phyloP scores from a whole-genome alignment of 2,113 vertebrate genomes.

The Leiothrix lutea region DNA sequence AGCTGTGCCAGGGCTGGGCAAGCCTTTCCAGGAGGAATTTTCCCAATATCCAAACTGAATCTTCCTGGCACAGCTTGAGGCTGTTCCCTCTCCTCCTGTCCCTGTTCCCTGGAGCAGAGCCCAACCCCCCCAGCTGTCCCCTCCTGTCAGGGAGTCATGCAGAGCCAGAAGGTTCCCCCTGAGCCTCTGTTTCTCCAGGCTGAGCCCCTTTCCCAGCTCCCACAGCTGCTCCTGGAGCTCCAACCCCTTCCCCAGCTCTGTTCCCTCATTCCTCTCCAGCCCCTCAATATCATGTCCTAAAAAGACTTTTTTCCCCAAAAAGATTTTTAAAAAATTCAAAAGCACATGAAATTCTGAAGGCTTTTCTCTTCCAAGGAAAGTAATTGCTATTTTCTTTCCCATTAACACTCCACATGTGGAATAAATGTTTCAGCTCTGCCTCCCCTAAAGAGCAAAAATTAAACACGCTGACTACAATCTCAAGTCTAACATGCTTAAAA shows the following conservation, averaged over 20 bases:
- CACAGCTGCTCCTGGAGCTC: rapidly evolving
- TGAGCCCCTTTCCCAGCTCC: background rate
- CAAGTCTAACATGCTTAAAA: background rate
- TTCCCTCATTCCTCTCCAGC: background rate
- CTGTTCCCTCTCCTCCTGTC: rapidly evolving
- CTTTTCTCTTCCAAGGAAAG: background rate
- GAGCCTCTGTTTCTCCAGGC: background rate
- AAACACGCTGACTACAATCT: background rate
- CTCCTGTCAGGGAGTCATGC: background rate
- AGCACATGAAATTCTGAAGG: background rate
- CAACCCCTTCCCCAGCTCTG: rapidly evolving
- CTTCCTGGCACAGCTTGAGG: background rate
- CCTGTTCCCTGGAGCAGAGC: background rate
- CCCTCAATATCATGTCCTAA: background rate
- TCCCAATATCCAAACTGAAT: background rate
- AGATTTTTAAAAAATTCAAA: background rate
- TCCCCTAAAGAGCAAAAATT: background rate
- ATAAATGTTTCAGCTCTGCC: background rate
- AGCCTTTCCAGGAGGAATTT: background rate
- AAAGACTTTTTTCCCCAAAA: background rate
- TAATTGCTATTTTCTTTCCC: background rate
- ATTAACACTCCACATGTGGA: background rate
- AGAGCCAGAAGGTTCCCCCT: background rate
- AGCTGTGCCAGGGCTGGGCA: background rate
- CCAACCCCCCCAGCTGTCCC: rapidly evolving